Base-by-base conservation (phyloP, 2,797 vertebrate genomes). In the Neoniphon sammara region DNA sequence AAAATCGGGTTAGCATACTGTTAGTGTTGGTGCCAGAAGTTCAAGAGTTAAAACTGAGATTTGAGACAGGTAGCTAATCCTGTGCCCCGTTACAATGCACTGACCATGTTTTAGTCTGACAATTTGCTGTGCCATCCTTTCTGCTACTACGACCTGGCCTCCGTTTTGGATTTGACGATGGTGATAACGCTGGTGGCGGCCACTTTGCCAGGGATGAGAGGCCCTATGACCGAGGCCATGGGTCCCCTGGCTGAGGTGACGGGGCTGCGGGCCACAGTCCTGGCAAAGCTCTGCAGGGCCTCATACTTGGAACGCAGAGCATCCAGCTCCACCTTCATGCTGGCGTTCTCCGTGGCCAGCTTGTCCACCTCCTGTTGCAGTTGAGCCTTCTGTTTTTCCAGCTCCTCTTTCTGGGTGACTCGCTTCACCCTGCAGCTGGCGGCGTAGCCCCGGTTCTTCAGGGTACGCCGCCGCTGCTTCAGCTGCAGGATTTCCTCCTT, bases 171-270 rank as follows among this genome's bases (percentile, higher is more conserved):
- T 95, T 99, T 99, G 90, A 99, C 95, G 93, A 99, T 99, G 66
- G 98, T 99, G 94, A 99, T 99, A 94, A 99, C 98, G 80, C 98
- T 99, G 86, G 98, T 99, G 86, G 97, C 95, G n/a, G 94, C 98
- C 85, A 97, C 97, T 93, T 99, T 98, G 91, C 96, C 97, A 3
- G 97, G 96, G 76, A 98, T 89, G 3, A 97, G 94, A 60, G 97
- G 96, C 73, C 96, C 96, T 88, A 97, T 95, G 87, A 96, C 94
- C 2, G 96, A 93, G 50, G 95, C 77, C 81, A 97, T 94, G 14
- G 96, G 95, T 12, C 95, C 96, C 83, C 96, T 92, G 2, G 93
- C 93, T 0, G 96, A 94, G 23, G 94, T 93, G 91, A 97, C 94
- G 0, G 98, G 98, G 90, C 94, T 96, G 81, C 97, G 96, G 68